Base-by-base conservation (phyloP, 2,888 invertebrate genomes). In the Actias luna region DNA sequence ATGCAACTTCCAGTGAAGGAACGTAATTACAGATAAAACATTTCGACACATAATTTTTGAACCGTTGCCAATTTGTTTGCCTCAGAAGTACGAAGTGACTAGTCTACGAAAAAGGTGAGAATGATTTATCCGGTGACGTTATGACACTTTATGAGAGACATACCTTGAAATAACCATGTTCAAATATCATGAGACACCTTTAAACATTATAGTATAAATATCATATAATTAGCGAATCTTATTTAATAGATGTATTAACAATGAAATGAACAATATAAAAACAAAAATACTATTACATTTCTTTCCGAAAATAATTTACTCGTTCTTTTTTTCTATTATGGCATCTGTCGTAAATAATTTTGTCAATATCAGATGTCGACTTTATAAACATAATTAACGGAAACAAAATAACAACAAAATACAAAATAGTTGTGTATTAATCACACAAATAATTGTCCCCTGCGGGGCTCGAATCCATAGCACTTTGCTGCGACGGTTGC, bases 71-170 rank as follows among this genome's bases (percentile, higher is more conserved):
- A 55, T 55, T 16, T 55, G 16, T 55, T n/a, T n/a, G 18, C 29
- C 16, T 29, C 12, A 5, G 42, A 42, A 42, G 18, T 18, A 42
- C 25, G 12, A 55, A 55, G 55, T 55, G 29, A 29, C 29, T 29
- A 29, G 55, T 29, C 16, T 29, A n/a, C 29, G 55, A 29, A 29
- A 29, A 29, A 55, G 55, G 29, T 29, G 55, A 7, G 29, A 29
- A 55, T 55, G 55, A 55, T 55, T 55, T 55, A 29, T 55, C 55
- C 55, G 55, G 29, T 55, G 55, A 52, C 27, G 25, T 52, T 27
- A 27, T 27, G 25, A 27, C 52, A 25, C 12, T n/a, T 29, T 29
- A 55, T 55, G 55, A 55, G 55, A 55, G n/a, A n/a, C 16, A 29
- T n/a, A n/a, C 16, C 16, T 55, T 55, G n/a, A 55, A 55, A 55